Percentiles rank a stretch among this genome's conserved stretches.
These are phyloP conservation scores for Hypotaenidia okinawae DNA, from an alignment of 2,797 vertebrate genomes.

Conservation along the genomic window DNA sequence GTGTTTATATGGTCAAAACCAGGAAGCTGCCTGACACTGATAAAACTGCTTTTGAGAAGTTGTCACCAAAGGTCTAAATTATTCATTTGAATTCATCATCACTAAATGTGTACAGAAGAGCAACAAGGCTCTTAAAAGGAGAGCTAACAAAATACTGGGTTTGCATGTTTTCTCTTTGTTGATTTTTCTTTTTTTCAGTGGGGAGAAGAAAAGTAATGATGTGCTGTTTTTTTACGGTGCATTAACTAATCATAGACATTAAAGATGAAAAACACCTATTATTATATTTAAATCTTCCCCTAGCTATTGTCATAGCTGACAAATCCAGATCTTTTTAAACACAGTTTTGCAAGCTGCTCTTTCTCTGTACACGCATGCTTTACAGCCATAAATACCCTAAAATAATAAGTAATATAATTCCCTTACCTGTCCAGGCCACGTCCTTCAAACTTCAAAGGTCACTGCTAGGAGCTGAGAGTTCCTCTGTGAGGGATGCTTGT, in stretches of 20 bases:
- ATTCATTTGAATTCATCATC: not conserved
- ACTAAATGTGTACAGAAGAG: not conserved
- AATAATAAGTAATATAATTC: not conserved
- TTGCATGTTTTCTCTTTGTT: not conserved
- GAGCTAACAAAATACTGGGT: conserved; percentile 14
- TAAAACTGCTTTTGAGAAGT: conserved; percentile 37
- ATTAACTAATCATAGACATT: conserved; percentile 44
- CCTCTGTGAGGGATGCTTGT: not conserved
- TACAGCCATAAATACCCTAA: not conserved
- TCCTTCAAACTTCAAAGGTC: conserved; percentile 27
- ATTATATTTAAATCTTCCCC: conserved; percentile 15
- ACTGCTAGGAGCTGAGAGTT: not conserved
- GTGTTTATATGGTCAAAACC: not conserved
- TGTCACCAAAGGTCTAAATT: conserved; percentile 38
- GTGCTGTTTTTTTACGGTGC: not conserved
- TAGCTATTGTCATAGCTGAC: conserved; percentile 13
- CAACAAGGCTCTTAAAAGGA: conserved; percentile 7
- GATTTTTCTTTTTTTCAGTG: not conserved
- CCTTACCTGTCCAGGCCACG: conserved; percentile 16
- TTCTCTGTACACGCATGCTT: not conserved
- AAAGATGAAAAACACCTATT: conserved; percentile 31
- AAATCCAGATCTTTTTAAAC: not conserved
- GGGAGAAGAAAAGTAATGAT: not conserved
- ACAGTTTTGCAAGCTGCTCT: not conserved
- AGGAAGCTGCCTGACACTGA: conserved; percentile 53